Evolutionary conservation across 2,888 invertebrate species (phyloP), one percentile per base, ranked within the genome.

Genomic region (Netelia fuscicornis): DNA sequence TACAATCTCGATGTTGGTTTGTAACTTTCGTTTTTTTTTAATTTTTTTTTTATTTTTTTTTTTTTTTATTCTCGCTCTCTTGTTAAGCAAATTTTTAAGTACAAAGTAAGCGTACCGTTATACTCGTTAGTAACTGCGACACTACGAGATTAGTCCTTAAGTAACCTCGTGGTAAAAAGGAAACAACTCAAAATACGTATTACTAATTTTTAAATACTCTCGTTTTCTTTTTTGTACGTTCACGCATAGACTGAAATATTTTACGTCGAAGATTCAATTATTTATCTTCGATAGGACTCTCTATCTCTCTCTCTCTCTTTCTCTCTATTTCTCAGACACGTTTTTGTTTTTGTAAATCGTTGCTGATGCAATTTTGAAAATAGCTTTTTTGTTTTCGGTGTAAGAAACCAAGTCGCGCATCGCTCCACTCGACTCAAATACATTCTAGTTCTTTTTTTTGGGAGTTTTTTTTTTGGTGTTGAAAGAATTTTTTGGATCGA

Each of bases 61-160:
- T 17, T 17, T 17, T 17, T 0, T 17, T 17, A 17, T 20, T 25
- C 9, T 13, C 42, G 23, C 17, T n/a, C 17, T 54, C 25, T 64
- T 74, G 42, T 71, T 77, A 48, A 76, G 56, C 65, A 82, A 56
- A 84, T 80, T 76, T 80, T 56, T n/a, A 81, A 87, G 87, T 87
- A 87, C 87, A 87, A 87, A 87, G 48, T 84, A 86, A 54, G 72
- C 48, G 67, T 75, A 76, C 65, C 54, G 52, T 76, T 82, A 68
- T 75, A 76, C 48, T 70, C 71, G n/a, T 70, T 71, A 68, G 48
- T 58, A 30, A 74, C 25, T 52, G 13, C 72, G 56, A 56, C 64
- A 64, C 48, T 30, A 30, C 30, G 30, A 30, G 5, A 5, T 30
- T 44, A 52, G 67, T 44, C n/a, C 17, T 17, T 74, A 42, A 54